These are phyloP conservation scores for Tortricodes alternella DNA, from an alignment of 2,888 invertebrate genomes.

Conservation along the genomic window DNA sequence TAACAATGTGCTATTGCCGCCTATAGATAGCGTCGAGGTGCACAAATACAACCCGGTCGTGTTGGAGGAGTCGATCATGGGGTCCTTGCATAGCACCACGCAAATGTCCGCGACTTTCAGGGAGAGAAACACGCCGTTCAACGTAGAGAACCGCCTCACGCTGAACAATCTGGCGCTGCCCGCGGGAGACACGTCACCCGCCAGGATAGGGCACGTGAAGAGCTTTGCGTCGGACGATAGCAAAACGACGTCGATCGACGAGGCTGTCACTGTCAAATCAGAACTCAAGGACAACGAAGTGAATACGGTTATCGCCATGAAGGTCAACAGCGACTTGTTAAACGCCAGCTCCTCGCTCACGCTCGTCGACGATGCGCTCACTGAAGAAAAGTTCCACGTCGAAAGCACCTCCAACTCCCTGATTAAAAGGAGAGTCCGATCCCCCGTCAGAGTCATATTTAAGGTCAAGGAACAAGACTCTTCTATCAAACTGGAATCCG, in stretches of 20 bases:
- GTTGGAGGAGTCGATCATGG: conserved; percentile 22
- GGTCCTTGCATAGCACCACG: neutral
- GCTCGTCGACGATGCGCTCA: conserved; percentile 57
- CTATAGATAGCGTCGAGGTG: conserved; percentile 40
- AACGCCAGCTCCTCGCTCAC: conserved; percentile 61
- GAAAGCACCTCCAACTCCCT: conserved; percentile 30
- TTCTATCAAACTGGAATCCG: conserved; percentile 38
- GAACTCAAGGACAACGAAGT: conserved; percentile 50
- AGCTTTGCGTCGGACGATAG: conserved; percentile 38
- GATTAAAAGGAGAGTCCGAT: conserved; percentile 25
- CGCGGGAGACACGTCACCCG: conserved; percentile 36
- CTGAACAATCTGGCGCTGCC: conserved; percentile 29
- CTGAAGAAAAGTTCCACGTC: conserved; percentile 34
- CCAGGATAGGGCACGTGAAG: conserved; percentile 30
- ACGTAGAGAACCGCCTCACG: conserved; percentile 26
- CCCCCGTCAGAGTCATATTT: conserved; percentile 47
- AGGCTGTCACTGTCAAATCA: conserved; percentile 39
- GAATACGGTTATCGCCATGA: conserved; percentile 68
- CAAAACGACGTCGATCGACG: conserved; percentile 44
- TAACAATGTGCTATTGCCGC: conserved; percentile 58
- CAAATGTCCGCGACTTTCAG: conserved; percentile 28
- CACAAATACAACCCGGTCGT: conserved; percentile 54
- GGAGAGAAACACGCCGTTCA: conserved; percentile 30
- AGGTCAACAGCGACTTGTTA: conserved; percentile 56
- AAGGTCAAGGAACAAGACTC: conserved; percentile 35